Evolutionary conservation across 2,113 vertebrate species (phyloP).

Genomic region (Oryzias melastigma): DNA sequence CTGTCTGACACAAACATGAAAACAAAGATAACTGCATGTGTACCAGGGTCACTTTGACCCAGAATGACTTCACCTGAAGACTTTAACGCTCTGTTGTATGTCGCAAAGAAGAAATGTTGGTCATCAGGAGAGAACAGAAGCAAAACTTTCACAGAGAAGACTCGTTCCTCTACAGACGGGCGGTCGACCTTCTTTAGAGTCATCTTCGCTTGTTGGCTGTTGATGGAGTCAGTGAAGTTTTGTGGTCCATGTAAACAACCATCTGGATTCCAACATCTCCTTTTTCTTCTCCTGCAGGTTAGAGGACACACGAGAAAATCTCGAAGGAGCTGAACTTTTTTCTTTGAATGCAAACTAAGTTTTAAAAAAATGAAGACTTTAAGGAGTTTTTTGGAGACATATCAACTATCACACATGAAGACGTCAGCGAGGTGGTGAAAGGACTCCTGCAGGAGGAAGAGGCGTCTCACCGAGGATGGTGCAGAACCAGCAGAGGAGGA

Average conservation of each 20-base stretch:
- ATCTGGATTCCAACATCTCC: slow-evolving; percentile 50
- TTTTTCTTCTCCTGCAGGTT: slow-evolving; percentile 59
- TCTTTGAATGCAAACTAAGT: slow-evolving; percentile 75
- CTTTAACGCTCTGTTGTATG: too few species aligned
- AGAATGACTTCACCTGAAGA: too few species aligned
- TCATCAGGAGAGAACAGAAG: too few species aligned
- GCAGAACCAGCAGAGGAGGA: slow-evolving; percentile 64
- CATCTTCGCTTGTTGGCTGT: too few species aligned
- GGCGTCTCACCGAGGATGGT: slow-evolving; percentile 57
- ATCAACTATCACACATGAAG: slow-evolving; percentile 81
- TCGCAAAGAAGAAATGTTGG: too few species aligned
- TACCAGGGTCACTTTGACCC: too few species aligned
- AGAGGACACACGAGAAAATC: slow-evolving; percentile 75
- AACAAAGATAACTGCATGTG: too few species aligned
- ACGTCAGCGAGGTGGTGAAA: slow-evolving; percentile 53
- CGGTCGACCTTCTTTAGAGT: too few species aligned
- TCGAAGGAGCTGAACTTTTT: slow-evolving; percentile 76
- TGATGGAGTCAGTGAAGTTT: too few species aligned
- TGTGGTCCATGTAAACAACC: too few species aligned
- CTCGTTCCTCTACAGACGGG: too few species aligned
- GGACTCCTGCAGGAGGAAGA: slow-evolving; percentile 48
- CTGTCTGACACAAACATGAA: too few species aligned
- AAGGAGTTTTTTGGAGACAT: slow-evolving; percentile 80
- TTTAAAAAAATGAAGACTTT: slow-evolving; percentile 70
- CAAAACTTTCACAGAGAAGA: background rate